Percentiles rank a stretch among this genome's conserved stretches.
These are phyloP conservation scores for Cordilura impudica DNA, from an alignment of 2,888 invertebrate species.

Conservation along the genomic window DNA sequence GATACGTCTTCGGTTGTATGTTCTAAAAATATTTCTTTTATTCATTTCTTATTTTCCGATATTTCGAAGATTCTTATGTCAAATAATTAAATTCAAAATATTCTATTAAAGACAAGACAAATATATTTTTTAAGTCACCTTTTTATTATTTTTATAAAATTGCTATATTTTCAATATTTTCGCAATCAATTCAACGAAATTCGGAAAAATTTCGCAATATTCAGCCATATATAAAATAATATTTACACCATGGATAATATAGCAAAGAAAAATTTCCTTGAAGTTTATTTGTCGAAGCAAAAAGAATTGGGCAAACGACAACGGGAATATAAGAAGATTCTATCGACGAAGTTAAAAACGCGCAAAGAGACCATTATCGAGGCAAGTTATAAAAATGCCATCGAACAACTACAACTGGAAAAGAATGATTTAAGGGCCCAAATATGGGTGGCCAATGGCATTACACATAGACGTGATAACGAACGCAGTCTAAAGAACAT, in stretches of 20 bases:
- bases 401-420: slow-evolving; percentile 71
- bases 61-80: too few relatives aligned
- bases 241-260: slow-evolving; percentile 42
- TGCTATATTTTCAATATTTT: too few relatives aligned
- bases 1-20: not conserved
- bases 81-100: too few relatives aligned
- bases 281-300: slow-evolving; percentile 70
- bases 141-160: too few relatives aligned
- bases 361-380: slow-evolving; percentile 73
- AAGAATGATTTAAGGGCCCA: slow-evolving; percentile 72
- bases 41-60: too few relatives aligned
- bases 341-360: slow-evolving; percentile 69
- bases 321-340: slow-evolving; percentile 74
- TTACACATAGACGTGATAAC: slow-evolving; percentile 69
- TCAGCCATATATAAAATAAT: not conserved
- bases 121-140: too few relatives aligned
- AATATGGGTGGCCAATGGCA: slow-evolving; percentile 74
- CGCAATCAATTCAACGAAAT: not conserved
- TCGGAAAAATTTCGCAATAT: not conserved
- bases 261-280: slow-evolving; percentile 67
- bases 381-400: slow-evolving; percentile 71
- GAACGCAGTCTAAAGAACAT: slow-evolving; percentile 68
- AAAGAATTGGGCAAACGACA: slow-evolving; percentile 74
- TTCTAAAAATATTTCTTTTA: not conserved
- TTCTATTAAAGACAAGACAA: too few relatives aligned